Conservation (phyloP, 1,140 invertebrate genomes). For the Episyrphus balteatus region DNA sequence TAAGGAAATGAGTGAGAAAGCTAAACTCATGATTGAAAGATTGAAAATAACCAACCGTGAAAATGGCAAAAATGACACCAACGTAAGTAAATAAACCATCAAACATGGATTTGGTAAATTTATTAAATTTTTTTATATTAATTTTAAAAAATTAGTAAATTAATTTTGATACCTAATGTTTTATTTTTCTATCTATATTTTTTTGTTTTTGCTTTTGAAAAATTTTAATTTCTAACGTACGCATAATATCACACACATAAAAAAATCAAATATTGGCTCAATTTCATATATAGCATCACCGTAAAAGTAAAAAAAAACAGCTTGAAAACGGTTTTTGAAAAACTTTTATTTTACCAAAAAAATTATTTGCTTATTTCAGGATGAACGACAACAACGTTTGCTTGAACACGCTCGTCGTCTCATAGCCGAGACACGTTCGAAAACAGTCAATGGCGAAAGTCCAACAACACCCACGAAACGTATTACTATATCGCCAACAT, state of each 20-base stretch:
- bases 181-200: too few species aligned
- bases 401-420: constrained; percentile 76
- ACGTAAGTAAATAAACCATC: constrained; percentile 25
- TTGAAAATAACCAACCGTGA: constrained; percentile 60
- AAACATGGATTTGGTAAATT: not conserved
- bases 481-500: constrained; percentile 21
- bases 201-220: not conserved
- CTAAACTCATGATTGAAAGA: constrained; percentile 79
- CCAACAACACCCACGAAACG: constrained; percentile 26
- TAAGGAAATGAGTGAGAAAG: constrained; percentile 80
- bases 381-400: constrained; percentile 73
- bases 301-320: too few species aligned
- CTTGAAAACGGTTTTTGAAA: not conserved
- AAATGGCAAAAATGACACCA: constrained; percentile 23
- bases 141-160: not conserved
- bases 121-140: not conserved
- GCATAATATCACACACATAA: too few species aligned
- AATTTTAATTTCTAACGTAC: not conserved
- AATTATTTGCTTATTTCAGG: constrained; percentile 41
- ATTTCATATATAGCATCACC: too few species aligned
- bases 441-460: constrained; percentile 43
- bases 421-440: constrained; percentile 72
- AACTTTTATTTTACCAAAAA: constrained; percentile 31
- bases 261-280: not conserved
- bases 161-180: too few species aligned